Percentiles rank a stretch among this genome's conserved stretches.
phyloP scores from a whole-genome alignment of 2,888 invertebrate genomes.

The Linyphia triangularis region DNA sequence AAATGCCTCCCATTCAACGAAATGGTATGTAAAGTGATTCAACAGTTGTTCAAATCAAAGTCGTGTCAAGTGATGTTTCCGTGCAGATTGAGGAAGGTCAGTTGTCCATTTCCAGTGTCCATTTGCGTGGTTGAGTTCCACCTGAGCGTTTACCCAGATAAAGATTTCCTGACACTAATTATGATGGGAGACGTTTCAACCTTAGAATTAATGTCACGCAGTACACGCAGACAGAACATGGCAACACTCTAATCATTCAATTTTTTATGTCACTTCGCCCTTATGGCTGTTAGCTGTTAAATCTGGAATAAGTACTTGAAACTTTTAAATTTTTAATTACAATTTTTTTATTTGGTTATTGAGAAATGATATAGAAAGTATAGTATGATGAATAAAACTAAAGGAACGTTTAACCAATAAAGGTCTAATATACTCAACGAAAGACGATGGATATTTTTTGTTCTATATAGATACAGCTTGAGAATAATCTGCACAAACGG shows the following conservation, averaged over 20 bases:
- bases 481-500: too few relatives aligned
- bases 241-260: conserved; percentile 18
- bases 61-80: conserved; percentile 35
- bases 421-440: too few relatives aligned
- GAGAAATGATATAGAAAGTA: too few relatives aligned
- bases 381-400: too few relatives aligned
- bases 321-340: too few relatives aligned
- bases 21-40: conserved; percentile 11
- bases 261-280: conserved; percentile 13
- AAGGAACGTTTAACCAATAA: too few relatives aligned
- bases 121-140: conserved; percentile 61
- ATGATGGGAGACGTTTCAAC: conserved; percentile 54
- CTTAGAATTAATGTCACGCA: conserved; percentile 68
- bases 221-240: conserved; percentile 26
- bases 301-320: too few relatives aligned
- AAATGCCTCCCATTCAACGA: too few relatives aligned
- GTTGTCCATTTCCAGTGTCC: conserved; percentile 60
- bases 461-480: too few relatives aligned
- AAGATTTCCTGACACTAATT: conserved; percentile 73
- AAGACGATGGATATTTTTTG: too few relatives aligned
- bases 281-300: too few relatives aligned
- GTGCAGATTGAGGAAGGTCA: conserved; percentile 56
- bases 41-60: conserved; percentile 51
- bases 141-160: conserved; percentile 66
- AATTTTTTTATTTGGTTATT: too few relatives aligned